Evolutionary conservation across 1,140 invertebrate species (phyloP), one percentile per base, ranked within the genome.

Genomic region (Drosophila willistoni): DNA sequence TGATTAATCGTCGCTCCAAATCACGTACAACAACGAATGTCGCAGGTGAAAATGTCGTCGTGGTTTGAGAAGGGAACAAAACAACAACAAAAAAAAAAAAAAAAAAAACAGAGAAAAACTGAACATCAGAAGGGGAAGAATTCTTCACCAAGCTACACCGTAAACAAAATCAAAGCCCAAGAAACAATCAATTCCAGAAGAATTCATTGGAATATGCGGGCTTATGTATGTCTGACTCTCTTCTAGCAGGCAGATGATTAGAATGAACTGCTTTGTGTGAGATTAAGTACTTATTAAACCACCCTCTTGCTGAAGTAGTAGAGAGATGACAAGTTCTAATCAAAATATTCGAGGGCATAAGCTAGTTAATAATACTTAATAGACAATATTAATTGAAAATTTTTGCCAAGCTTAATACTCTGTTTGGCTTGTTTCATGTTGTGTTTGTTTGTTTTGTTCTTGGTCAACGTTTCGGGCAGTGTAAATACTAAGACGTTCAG

Each of bases 11-110:
- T 77, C 68, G 63, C 69, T 80, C 44, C 67, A 75, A 85, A 84
- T 80, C 81, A 84, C 81, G 81, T 84, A 84, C 81, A 80, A 19
- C 73, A 78, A 79, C 81, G 68, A 83, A 79, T 84, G 81, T 85
- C 81, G 70, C 81, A 84, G 81, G 77, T 84, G 81, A 85, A 77
- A 71, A 81, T 66, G 44, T 56, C 66, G 29, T 29, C 29, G 29
- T 29, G 29, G 29, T 29, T 29, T 29, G 29, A 39, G 29, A 33
- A 55, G 14, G 13, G 7, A 19, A 1, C 7, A 10, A 47, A 17
- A 13, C 13, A 22, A 25, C 19, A 4, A 22, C 19, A 25, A 25
- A 51, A 55, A 59, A n/a, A 34, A 7, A 42, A 13, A 19, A 13
- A 25, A 42, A 29, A 29, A 29, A 29, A 29, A 25, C 25, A 25